phyloP scores from a whole-genome alignment of 2,113 vertebrate species.

The Amphiprion ocellaris region DNA sequence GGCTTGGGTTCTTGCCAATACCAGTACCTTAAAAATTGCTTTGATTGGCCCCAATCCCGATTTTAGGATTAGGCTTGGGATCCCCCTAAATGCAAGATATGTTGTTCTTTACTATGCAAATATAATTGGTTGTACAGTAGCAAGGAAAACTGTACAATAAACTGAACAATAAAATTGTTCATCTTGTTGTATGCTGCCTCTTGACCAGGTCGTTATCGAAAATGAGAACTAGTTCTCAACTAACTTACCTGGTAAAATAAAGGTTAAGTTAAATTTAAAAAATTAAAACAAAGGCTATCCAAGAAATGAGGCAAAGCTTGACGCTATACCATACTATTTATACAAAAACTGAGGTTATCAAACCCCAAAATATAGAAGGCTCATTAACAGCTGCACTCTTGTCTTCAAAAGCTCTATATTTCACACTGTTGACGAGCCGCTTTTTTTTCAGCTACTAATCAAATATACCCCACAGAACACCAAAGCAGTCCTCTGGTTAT shows the following conservation, averaged over 20 bases:
- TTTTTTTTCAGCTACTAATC: slow-evolving; percentile 56
- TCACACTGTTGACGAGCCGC: slow-evolving; percentile 31
- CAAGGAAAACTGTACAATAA: background rate
- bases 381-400: slow-evolving; percentile 59
- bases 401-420: slow-evolving; percentile 63
- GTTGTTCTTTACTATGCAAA: background rate
- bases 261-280: too few relatives aligned
- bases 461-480: slow-evolving; percentile 45
- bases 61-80: too few relatives aligned
- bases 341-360: background rate
- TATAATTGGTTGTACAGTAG: background rate
- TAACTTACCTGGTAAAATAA: too few relatives aligned
- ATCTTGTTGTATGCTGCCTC: too few relatives aligned
- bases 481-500: slow-evolving; percentile 39
- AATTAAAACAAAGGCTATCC: background rate
- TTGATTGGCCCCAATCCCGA: too few relatives aligned
- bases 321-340: background rate
- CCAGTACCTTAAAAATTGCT: too few relatives aligned
- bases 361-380: slow-evolving; percentile 9
- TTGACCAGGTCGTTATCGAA: too few relatives aligned
- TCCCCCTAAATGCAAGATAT: too few relatives aligned
- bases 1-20: too few relatives aligned
- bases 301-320: background rate
- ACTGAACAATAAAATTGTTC: too few relatives aligned
- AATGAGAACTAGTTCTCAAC: too few relatives aligned